phyloP scores from a whole-genome alignment of 2,888 invertebrate species.

The Dolichopus griseipennis region DNA sequence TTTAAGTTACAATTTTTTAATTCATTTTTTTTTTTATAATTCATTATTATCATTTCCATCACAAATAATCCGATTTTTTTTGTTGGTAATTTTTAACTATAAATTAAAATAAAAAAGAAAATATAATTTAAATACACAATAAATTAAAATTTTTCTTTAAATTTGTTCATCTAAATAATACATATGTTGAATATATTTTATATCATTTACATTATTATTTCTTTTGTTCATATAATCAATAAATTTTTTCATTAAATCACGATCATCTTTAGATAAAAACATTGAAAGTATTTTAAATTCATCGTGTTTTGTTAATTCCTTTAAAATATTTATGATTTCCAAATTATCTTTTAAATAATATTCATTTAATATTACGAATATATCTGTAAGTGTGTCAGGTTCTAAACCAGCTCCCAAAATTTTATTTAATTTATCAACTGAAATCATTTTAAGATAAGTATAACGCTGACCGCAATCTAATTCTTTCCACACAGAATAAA shows the following conservation, averaged over 20 bases:
- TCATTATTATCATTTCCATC: neutral
- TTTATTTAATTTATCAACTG: slow-evolving; percentile 30
- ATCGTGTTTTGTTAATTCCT: slow-evolving; percentile 37
- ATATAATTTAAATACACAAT: neutral
- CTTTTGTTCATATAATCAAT: slow-evolving; percentile 28
- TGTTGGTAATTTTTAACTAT: neutral
- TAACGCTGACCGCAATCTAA: slow-evolving; percentile 34
- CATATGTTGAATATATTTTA: neutral
- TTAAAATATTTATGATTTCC: slow-evolving; percentile 27
- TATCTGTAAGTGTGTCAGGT: slow-evolving; percentile 34
- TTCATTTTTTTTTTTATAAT: neutral
- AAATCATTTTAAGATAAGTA: slow-evolving; percentile 33
- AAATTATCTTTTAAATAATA: slow-evolving; percentile 32
- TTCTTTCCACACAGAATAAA: slow-evolving; percentile 40
- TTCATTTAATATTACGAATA: slow-evolving; percentile 32
- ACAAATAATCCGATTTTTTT: neutral
- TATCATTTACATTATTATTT: slow-evolving; percentile 19
- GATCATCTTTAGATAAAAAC: slow-evolving; percentile 35
- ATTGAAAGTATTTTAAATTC: slow-evolving; percentile 35
- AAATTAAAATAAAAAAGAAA: neutral
- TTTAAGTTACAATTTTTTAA: neutral
- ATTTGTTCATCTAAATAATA: neutral
- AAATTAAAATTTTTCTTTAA: neutral
- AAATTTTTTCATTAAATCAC: slow-evolving; percentile 18
- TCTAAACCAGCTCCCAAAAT: slow-evolving; percentile 40